These are phyloP conservation scores for Rhabdomys dilectus DNA, from an alignment of 2,113 vertebrate species.

Conservation along the genomic window DNA sequence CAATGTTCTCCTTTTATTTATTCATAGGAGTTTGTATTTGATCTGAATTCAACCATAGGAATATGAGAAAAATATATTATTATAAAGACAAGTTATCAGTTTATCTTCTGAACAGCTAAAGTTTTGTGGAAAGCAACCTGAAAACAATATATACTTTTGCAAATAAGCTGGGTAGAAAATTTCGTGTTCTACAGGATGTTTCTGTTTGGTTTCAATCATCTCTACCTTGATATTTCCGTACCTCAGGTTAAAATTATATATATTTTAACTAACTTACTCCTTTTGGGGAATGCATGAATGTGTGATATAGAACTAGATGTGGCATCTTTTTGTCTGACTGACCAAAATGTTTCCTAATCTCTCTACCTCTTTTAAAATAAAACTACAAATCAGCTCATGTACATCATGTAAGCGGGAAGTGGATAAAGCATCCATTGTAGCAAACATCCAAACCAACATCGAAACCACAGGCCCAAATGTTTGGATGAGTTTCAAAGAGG, in stretches of 20 bases:
- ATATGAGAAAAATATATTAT: constrained; percentile 38
- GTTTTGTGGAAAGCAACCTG: constrained; percentile 55
- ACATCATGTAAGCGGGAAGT: neutral
- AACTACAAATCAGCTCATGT: constrained; percentile 28
- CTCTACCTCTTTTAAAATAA: constrained; percentile 47
- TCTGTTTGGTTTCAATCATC: constrained; percentile 66
- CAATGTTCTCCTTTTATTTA: neutral
- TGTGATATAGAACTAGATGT: constrained; percentile 3
- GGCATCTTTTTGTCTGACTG: neutral
- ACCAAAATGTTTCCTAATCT: neutral
- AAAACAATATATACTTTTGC: constrained; percentile 63
- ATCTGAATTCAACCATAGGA: neutral
- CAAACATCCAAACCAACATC: neutral
- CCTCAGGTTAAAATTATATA: constrained; percentile 27
- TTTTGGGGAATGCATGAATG: neutral
- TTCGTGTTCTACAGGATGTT: constrained; percentile 27
- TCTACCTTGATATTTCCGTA: constrained; percentile 20
- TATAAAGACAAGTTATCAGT: neutral
- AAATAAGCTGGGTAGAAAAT: constrained; percentile 53
- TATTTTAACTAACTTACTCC: neutral
- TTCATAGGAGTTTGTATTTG: neutral
- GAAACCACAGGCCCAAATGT: constrained; percentile 37
- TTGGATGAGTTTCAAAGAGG: constrained; percentile 70
- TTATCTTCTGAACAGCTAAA: constrained; percentile 66
- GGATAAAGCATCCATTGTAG: neutral